A percentile compares a stretch with the other conserved stretches of the same genome.
Conservation (phyloP, 2,888 invertebrate genomes). For the Hypselothyrea guttata region DNA sequence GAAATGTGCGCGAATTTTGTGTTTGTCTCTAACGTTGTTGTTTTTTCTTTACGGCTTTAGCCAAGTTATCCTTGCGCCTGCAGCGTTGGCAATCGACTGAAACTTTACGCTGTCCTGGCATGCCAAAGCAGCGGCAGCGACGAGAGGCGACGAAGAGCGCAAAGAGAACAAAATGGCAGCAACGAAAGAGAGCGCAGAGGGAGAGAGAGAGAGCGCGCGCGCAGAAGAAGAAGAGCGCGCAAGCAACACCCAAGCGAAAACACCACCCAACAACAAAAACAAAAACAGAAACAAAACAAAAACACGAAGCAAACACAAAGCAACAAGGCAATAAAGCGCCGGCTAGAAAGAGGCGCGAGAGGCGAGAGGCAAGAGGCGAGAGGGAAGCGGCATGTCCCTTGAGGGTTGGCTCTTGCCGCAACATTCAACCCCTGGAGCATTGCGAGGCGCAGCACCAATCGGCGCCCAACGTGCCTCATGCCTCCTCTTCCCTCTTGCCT, state of each 20-base stretch:
- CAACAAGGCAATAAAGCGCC: conserved; percentile 1
- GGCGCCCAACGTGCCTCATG: conserved; percentile 68
- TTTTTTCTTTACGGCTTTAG: too few species aligned
- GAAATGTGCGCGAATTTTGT: conserved; percentile 35
- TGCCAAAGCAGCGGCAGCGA: conserved; percentile 37
- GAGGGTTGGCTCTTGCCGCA: conserved; percentile 60
- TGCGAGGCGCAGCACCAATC: conserved; percentile 70
- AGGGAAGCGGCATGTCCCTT: conserved; percentile 42
- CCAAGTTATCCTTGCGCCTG: conserved; percentile 79
- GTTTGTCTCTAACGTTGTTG: too few species aligned
- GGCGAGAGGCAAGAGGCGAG: conserved; percentile 23
- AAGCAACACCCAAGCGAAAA: conserved; percentile 44
- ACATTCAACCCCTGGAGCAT: conserved; percentile 64
- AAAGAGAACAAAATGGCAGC: conserved; percentile 53
- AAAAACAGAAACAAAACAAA: conserved; percentile 13
- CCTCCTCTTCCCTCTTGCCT: conserved; percentile 23
- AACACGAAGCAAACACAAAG: background rate
- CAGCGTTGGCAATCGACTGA: conserved; percentile 76
- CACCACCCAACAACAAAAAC: conserved; percentile 37
- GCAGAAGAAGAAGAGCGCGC: conserved; percentile 8
- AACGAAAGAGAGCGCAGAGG: conserved; percentile 13
- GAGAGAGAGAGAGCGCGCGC: conserved; percentile 18
- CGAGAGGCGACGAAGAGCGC: conserved; percentile 27
- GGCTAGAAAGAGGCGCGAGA: background rate
- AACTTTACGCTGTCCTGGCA: conserved; percentile 43